Percentiles rank a stretch among this genome's conserved stretches.
These are phyloP conservation scores for Cotesia vestalis DNA, from an alignment of 1,140 invertebrate genomes.

Conservation along the genomic window DNA sequence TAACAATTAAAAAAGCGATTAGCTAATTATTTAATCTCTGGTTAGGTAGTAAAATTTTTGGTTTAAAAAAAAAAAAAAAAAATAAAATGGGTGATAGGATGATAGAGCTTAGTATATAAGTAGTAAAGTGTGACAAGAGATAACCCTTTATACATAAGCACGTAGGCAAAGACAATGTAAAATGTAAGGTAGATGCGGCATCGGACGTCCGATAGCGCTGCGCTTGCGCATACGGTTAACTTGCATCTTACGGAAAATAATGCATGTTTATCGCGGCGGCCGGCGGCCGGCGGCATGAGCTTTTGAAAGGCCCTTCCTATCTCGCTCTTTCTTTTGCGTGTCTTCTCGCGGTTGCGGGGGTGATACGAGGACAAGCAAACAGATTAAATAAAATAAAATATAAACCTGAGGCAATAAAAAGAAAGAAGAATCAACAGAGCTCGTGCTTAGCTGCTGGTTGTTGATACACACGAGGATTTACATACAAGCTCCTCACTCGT, in stretches of 20 bases:
- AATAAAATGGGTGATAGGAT: too few relatives aligned
- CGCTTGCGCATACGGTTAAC: conserved; percentile 28
- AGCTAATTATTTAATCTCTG: too few relatives aligned
- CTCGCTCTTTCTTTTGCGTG: neutral
- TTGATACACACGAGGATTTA: conserved; percentile 22
- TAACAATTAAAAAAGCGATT: too few relatives aligned
- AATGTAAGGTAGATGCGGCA: conserved; percentile 7
- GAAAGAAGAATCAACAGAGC: neutral
- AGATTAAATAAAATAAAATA: neutral
- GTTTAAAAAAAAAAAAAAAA: too few relatives aligned
- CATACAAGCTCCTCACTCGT: conserved; percentile 21
- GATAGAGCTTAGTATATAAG: too few relatives aligned
- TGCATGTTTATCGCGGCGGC: conserved; percentile 45
- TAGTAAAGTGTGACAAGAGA: neutral
- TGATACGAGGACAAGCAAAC: conserved; percentile 4
- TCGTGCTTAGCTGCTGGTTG: conserved; percentile 24
- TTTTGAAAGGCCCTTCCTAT: conserved; percentile 40
- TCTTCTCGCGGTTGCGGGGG: neutral
- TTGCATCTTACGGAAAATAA: conserved; percentile 38
- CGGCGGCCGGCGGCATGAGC: conserved; percentile 32
- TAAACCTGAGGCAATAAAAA: too few relatives aligned
- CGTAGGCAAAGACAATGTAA: conserved; percentile 4
- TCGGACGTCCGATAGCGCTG: conserved; percentile 23
- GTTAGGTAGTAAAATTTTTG: too few relatives aligned
- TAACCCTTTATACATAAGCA: neutral